Base-by-base conservation (phyloP, 1,140 invertebrate species). In the Globodera ellingtonae region DNA sequence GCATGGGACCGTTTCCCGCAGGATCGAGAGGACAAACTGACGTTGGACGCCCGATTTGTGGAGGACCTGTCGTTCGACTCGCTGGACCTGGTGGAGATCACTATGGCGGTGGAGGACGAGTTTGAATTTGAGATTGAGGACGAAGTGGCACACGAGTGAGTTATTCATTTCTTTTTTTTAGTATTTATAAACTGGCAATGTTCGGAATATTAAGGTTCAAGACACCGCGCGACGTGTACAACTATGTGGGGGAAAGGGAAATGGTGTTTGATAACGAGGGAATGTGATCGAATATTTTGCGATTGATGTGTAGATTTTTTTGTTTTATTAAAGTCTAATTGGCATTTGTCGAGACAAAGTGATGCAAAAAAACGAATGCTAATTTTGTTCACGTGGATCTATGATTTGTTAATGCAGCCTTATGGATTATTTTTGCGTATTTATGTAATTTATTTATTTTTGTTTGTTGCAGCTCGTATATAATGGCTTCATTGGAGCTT, bases 71-170 rank as follows among this genome's bases (percentile, higher is more conserved):
- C 97, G 62, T 91, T 99, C 80, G 98, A 99, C 90, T 98, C 96
- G 5, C 91, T 99, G 82, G 97, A 99, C 91, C 96, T 98, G 91
- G 86, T 99, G 50, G 98, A 99, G 92, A 93, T 99, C 69, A 96
- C 99, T 78, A 98, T 99, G 96, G 24, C 67, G 3, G 95, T 99
- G 92, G 97, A 99, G 91, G 97, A 99, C 92, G 97, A 99, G 91
- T 99, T 99, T 92, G 95, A 94, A 75, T 98, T 99, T 92, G 97
- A 99, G 92, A 98, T 99, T 89, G 96, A 96, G n/a, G 96, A 99
- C 91, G 92, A 91, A 74, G 96, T 98, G 92, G 95, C 96, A n/a
- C 96, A 99, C 87, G 94, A 93, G 89, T 62, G 10, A 62, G 56
- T 62, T 62, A 18, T 62, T 35, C 35, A 35, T 35, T 24, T 24